These are phyloP conservation scores for Phalacrocorax carbo DNA, from an alignment of 2,113 vertebrate genomes.

Conservation along the genomic window DNA sequence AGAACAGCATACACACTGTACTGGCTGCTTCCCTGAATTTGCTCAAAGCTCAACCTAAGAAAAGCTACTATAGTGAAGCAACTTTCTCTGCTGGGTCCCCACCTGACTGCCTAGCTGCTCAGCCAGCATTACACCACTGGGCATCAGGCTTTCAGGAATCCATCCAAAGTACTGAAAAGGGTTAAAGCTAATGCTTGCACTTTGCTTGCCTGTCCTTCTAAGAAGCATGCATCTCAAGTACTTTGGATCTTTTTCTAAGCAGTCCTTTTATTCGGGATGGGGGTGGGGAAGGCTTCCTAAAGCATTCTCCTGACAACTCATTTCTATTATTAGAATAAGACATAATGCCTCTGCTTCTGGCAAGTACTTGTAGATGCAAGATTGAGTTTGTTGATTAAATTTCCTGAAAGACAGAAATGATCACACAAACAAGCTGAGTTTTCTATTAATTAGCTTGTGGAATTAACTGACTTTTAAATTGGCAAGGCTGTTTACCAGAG, in stretches of 20 bases:
- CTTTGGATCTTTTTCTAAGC: slow-evolving; percentile 38
- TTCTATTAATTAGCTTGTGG: background rate
- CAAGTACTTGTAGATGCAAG: background rate
- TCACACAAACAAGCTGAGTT: slow-evolving; percentile 1
- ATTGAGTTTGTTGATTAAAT: slow-evolving; percentile 5
- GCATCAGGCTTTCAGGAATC: background rate
- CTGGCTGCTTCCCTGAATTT: background rate
- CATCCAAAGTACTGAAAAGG: background rate
- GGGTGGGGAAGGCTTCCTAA: slow-evolving; percentile 40
- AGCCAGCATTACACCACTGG: background rate
- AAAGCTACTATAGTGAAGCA: background rate
- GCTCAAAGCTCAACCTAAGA: background rate
- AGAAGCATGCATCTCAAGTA: slow-evolving; percentile 55
- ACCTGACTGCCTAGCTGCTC: background rate
- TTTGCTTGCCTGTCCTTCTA: background rate
- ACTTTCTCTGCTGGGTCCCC: background rate
- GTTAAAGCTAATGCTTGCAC: slow-evolving; percentile 23
- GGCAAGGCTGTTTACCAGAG: background rate
- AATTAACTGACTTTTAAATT: slow-evolving; percentile 5
- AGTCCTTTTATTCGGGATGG: slow-evolving; percentile 25
- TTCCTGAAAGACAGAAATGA: slow-evolving; percentile 10
- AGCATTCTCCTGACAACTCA: slow-evolving; percentile 26
- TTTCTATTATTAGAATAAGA: slow-evolving; percentile 24
- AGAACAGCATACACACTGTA: background rate
- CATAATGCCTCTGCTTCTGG: background rate